Evolutionary conservation across 2,113 vertebrate species (phyloP).

Genomic region (Nerophis ophidion): DNA sequence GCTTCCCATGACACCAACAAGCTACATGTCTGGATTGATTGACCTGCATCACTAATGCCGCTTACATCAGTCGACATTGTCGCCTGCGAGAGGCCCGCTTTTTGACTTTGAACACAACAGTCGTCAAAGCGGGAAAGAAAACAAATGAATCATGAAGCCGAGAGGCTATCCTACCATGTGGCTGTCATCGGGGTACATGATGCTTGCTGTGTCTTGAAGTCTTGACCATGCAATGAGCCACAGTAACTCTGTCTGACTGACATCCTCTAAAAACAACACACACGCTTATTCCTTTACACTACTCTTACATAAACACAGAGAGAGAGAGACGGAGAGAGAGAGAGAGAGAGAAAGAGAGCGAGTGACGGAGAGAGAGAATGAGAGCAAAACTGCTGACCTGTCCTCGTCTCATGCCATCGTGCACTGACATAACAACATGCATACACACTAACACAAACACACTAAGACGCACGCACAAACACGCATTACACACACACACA

Average conservation of each 20-base stretch:
- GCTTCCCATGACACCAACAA: too few relatives aligned
- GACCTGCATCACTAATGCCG: too few relatives aligned
- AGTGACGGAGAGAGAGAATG: constrained; percentile 4
- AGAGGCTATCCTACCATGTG: constrained; percentile 52
- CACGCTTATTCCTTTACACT: constrained; percentile 32
- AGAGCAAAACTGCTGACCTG: constrained; percentile 27
- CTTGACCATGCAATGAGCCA: constrained; percentile 33
- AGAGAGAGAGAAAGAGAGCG: constrained; percentile 1
- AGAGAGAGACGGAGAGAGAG: background rate
- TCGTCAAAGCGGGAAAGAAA: background rate
- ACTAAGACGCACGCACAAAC: constrained; percentile 17
- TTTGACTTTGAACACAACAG: too few relatives aligned
- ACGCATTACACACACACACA: constrained; percentile 17
- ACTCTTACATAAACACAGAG: constrained; percentile 49
- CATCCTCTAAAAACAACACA: constrained; percentile 21
- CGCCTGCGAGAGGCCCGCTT: too few relatives aligned
- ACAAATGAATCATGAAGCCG: background rate
- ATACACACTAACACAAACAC: constrained; percentile 19
- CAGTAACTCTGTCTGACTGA: constrained; percentile 41
- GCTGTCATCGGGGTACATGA: constrained; percentile 66
- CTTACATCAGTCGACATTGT: too few relatives aligned
- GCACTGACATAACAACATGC: constrained; percentile 30
- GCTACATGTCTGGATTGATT: too few relatives aligned
- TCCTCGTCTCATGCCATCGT: constrained; percentile 29
- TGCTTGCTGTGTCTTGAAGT: constrained; percentile 27